phyloP scores from a whole-genome alignment of 2,113 vertebrate genomes.

The Geococcyx californianus region DNA sequence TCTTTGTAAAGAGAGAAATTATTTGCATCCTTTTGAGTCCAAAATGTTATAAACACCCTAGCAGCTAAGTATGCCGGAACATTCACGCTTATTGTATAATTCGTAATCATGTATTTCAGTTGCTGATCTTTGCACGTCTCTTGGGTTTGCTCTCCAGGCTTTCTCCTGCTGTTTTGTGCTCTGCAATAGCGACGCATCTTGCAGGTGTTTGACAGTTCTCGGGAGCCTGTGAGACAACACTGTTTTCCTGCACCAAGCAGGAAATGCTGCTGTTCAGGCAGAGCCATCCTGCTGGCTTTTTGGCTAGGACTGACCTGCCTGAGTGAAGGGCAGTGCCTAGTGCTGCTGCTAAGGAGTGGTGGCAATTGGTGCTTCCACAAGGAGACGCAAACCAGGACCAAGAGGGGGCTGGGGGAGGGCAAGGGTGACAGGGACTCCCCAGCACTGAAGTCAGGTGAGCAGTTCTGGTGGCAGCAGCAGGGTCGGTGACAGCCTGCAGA shows the following conservation, averaged over 20 bases:
- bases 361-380: neutral
- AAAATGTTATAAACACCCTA: neutral
- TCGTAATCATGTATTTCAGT: neutral
- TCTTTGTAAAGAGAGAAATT: neutral
- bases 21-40: neutral
- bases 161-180: neutral
- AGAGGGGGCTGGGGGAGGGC: neutral
- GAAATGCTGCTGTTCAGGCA: neutral
- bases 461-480: fast-evolving
- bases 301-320: neutral
- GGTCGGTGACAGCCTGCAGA: neutral
- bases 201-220: neutral
- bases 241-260: neutral
- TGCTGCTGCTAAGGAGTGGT: neutral
- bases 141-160: neutral
- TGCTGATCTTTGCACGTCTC: neutral
- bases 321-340: fast-evolving
- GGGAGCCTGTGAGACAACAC: neutral
- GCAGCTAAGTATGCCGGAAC: neutral
- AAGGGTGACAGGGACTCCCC: neutral
- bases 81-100: neutral
- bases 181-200: neutral
- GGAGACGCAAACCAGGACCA: neutral
- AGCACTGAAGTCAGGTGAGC: neutral
- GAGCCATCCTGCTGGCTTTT: neutral